Conservation (phyloP, 2,888 invertebrate genomes). For the Drosophila paranaensis region DNA sequence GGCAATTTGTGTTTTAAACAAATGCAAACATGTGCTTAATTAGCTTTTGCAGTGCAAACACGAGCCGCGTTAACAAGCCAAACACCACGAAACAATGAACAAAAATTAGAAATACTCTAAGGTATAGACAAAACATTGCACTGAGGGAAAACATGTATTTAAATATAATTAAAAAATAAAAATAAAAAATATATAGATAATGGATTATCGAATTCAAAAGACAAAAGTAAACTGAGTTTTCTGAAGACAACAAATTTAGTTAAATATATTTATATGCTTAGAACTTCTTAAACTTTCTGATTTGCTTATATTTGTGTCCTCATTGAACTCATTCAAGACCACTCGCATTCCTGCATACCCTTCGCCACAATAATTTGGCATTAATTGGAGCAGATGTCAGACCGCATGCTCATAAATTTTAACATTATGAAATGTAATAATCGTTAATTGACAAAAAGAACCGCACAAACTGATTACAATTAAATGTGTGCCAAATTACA, state of each 20-base stretch:
- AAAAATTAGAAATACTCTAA: constrained; percentile 15
- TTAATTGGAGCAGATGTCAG: constrained; percentile 42
- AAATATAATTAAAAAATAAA: background rate
- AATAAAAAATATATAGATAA: no score
- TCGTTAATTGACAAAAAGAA: constrained; percentile 44
- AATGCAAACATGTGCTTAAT: constrained; percentile 38
- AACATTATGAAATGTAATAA: constrained; percentile 46
- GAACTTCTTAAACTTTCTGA: background rate
- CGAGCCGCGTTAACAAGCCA: constrained; percentile 43
- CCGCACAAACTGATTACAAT: constrained; percentile 21
- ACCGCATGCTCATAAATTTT: constrained; percentile 24
- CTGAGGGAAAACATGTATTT: background rate
- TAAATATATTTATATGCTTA: no score
- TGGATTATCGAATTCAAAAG: no score
- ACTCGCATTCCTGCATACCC: background rate
- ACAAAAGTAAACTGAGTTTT: background rate
- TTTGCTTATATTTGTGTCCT: background rate
- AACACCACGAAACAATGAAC: constrained; percentile 29
- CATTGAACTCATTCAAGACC: background rate
- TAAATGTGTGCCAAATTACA: constrained; percentile 30
- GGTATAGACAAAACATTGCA: background rate
- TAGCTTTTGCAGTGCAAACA: constrained; percentile 21
- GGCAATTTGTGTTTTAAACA: constrained; percentile 30
- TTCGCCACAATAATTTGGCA: constrained; percentile 22
- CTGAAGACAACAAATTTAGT: background rate